Conservation (phyloP, 2,113 vertebrate genomes). For the Vicugna pacos region DNA sequence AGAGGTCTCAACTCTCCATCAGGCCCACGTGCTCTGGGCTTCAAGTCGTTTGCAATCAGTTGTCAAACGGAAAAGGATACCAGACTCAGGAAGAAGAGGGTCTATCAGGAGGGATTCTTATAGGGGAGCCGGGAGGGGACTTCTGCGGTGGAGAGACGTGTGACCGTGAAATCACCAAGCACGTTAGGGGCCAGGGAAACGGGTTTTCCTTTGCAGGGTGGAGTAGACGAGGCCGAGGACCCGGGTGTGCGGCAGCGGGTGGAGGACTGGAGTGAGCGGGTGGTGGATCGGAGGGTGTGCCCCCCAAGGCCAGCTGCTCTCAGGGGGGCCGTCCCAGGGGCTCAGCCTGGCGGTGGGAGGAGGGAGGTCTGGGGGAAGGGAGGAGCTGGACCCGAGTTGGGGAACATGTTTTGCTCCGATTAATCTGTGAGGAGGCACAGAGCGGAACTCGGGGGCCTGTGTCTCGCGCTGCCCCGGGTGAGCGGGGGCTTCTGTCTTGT, state of each 20-base stretch:
- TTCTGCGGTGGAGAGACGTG: neutral
- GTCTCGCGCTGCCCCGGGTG: neutral
- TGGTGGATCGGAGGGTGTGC: neutral
- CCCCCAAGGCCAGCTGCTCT: neutral
- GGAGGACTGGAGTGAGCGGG: neutral
- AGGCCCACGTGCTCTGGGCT: fast-evolving
- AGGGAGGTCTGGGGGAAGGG: neutral
- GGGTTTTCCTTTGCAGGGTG: neutral
- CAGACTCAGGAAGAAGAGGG: neutral
- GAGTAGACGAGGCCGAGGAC: neutral
- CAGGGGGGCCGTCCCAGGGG: neutral
- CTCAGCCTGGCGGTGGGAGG: neutral
- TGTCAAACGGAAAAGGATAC: neutral
- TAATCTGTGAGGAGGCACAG: neutral
- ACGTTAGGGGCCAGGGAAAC: fast-evolving
- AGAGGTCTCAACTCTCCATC: neutral
- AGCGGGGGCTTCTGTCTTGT: neutral
- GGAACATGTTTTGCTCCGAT: fast-evolving
- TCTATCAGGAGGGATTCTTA: neutral
- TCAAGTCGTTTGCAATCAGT: neutral
- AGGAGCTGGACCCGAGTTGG: neutral
- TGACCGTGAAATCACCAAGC: fast-evolving
- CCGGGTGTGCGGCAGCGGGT: neutral
- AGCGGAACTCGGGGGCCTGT: fast-evolving
- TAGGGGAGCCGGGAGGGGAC: too few relatives aligned